These are phyloP conservation scores for Nycticebus coucang DNA, from an alignment of 2,113 vertebrate species.

Conservation along the genomic window DNA sequence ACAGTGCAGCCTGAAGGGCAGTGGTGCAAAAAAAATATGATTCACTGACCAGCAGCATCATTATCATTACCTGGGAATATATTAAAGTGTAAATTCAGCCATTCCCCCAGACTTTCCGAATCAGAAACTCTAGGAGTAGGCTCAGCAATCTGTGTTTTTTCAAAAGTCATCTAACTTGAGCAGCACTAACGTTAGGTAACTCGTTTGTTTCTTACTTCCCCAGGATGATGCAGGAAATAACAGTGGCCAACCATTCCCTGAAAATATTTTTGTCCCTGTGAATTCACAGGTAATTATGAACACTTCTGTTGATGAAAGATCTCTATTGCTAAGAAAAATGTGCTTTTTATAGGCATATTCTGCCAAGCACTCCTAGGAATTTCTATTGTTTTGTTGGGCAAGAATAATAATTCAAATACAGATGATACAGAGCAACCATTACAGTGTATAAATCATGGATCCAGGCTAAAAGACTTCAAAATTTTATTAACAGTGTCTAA, in stretches of 20 bases:
- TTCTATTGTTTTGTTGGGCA: slow-evolving; percentile 10
- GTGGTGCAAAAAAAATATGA: not conserved
- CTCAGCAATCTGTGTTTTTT: not conserved
- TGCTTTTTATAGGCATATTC: not conserved
- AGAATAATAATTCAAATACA: not conserved
- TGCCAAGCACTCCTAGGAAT: not conserved
- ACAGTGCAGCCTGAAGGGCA: not conserved
- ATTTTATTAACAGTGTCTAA: slow-evolving; percentile 6
- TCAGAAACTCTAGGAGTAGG: not conserved
- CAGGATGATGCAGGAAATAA: not conserved
- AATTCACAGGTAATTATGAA: not conserved
- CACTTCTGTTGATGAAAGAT: not conserved
- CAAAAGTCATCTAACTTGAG: not conserved
- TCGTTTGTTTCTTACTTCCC: not conserved
- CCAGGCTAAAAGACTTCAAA: not conserved
- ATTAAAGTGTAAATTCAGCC: not conserved
- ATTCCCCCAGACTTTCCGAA: not conserved
- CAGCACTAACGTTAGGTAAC: not conserved
- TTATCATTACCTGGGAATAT: not conserved
- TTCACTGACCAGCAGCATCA: not conserved
- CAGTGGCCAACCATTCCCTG: not conserved
- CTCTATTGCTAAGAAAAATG: not conserved
- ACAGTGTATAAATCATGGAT: not conserved
- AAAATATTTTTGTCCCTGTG: slow-evolving; percentile 5
- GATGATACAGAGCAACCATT: not conserved